phyloP scores from a whole-genome alignment of 2,113 vertebrate genomes.

The Guaruba guarouba region DNA sequence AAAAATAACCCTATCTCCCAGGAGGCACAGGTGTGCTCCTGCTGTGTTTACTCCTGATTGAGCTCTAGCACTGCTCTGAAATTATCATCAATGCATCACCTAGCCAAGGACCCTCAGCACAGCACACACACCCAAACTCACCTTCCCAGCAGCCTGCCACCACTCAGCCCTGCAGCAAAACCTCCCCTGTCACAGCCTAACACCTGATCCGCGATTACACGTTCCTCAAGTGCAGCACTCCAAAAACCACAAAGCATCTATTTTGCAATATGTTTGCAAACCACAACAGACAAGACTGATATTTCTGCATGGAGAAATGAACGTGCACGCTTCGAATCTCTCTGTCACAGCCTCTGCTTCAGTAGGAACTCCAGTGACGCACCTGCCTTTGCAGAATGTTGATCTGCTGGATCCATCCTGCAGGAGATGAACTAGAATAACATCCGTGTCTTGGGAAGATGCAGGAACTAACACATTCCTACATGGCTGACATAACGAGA shows the following conservation, averaged over 20 bases:
- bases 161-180: neutral
- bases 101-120: neutral
- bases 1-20: neutral
- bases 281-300: neutral
- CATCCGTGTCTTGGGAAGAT: fast-evolving
- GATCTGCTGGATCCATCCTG: neutral
- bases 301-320: neutral
- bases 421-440: neutral
- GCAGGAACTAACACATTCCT: neutral
- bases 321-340: neutral
- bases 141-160: neutral
- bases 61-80: neutral
- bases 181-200: neutral
- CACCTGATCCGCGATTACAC: fast-evolving
- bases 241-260: neutral
- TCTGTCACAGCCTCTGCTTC: neutral
- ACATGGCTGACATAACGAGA: neutral
- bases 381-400: neutral
- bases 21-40: fast-evolving
- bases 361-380: neutral
- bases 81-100: fast-evolving
- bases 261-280: neutral
- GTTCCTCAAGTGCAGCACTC: neutral
- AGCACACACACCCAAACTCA: neutral
- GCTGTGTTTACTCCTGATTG: neutral